phyloP scores from a whole-genome alignment of 1,140 invertebrate genomes.

The Orius laevigatus region DNA sequence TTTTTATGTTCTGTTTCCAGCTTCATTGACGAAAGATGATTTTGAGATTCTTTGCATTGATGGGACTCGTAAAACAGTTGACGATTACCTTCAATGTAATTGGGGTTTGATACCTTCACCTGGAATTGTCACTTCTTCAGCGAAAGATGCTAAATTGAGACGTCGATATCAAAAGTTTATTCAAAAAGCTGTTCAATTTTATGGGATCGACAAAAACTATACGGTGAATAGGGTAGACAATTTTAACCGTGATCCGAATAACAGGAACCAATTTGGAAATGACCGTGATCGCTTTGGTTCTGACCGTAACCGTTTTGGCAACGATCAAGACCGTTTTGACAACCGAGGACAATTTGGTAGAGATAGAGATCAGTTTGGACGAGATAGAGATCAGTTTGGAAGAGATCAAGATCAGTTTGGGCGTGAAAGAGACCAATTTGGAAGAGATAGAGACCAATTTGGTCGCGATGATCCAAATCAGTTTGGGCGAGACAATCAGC shows the following conservation, averaged over 20 bases:
- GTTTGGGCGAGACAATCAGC: slow-evolving; percentile 18
- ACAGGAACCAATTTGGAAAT: too few relatives aligned
- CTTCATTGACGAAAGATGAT: slow-evolving; percentile 39
- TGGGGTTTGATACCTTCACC: slow-evolving; percentile 76
- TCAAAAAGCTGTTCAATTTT: slow-evolving; percentile 31
- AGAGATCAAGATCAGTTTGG: background rate
- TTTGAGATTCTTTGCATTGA: slow-evolving; percentile 81
- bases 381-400: background rate
- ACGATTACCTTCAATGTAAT: slow-evolving; percentile 63
- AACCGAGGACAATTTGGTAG: background rate
- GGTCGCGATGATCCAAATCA: background rate
- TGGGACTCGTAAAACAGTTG: slow-evolving; percentile 49
- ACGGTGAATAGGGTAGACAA: background rate
- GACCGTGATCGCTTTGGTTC: background rate
- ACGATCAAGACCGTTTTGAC: background rate
- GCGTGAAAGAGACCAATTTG: slow-evolving; percentile 6
- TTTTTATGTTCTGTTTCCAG: slow-evolving; percentile 25
- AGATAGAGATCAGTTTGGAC: background rate
- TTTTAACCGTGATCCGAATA: too few relatives aligned
- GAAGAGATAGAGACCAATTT: slow-evolving; percentile 1
- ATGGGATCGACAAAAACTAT: slow-evolving; percentile 20
- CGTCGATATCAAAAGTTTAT: slow-evolving; percentile 34
- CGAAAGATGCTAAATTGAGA: slow-evolving; percentile 40
- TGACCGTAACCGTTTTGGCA: background rate
- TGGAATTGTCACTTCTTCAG: slow-evolving; percentile 74